Percentiles rank a stretch among this genome's conserved stretches.
phyloP scores from a whole-genome alignment of 2,888 invertebrate species.

The Cheilosia vernalis region DNA sequence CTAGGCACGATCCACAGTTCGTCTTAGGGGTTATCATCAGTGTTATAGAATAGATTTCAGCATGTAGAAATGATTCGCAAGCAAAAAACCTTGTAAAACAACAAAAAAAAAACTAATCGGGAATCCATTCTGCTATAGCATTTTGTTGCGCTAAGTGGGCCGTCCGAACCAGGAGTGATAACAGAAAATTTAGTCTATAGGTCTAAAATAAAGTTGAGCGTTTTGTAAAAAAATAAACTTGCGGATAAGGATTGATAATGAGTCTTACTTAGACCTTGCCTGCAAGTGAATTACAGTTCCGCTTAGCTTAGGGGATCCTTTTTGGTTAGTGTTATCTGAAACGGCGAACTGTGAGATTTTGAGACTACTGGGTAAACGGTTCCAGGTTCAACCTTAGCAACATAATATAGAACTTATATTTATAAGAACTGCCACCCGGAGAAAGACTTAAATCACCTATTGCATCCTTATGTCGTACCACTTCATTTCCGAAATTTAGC shows the following conservation, averaged over 20 bases:
- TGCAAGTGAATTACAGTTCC: not conserved
- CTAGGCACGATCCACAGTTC: constrained; percentile 44
- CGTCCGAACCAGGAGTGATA: constrained; percentile 41
- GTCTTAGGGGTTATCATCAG: constrained; percentile 58
- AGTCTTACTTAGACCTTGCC: not conserved
- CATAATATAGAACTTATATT: too few species aligned
- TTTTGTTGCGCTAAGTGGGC: constrained; percentile 39
- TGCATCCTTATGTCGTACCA: too few species aligned
- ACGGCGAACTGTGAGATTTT: too few species aligned
- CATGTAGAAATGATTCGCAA: not conserved
- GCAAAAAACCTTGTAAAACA: not conserved
- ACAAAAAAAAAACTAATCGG: not conserved
- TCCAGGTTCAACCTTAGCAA: too few species aligned
- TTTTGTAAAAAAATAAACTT: not conserved
- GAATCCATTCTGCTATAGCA: constrained; percentile 5
- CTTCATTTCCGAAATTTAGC: too few species aligned
- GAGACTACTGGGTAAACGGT: too few species aligned
- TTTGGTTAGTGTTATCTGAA: not conserved
- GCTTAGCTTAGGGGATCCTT: not conserved
- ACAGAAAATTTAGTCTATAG: constrained; percentile 1
- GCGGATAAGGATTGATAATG: not conserved
- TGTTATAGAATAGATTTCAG: constrained; percentile 23
- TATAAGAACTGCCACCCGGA: too few species aligned
- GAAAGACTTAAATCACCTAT: too few species aligned
- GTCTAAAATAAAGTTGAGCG: not conserved